phyloP scores from a whole-genome alignment of 2,797 vertebrate species.

The Corythornis leucogaster region DNA sequence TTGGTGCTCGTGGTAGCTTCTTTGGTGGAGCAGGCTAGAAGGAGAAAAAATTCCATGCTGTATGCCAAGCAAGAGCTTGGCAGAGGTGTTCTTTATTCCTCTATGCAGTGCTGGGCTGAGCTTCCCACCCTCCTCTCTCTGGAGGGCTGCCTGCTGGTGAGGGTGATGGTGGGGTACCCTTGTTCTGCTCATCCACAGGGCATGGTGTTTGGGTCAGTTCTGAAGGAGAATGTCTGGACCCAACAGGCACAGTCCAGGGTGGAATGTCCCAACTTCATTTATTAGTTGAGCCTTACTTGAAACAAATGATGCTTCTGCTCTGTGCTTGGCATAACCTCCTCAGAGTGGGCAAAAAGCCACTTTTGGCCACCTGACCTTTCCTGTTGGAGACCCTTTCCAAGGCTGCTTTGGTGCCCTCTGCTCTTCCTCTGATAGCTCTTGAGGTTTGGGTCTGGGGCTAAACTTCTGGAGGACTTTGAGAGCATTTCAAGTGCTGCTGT shows the following conservation, averaged over 20 bases:
- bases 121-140: not conserved
- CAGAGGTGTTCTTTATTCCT: not conserved
- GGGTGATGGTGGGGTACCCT: rapidly evolving
- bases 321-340: not conserved
- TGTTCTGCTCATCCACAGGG: not conserved
- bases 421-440: not conserved
- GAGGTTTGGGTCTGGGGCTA: not conserved
- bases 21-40: not conserved
- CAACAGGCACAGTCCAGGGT: rapidly evolving
- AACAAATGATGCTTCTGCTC: not conserved
- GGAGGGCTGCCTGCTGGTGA: rapidly evolving
- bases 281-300: not conserved
- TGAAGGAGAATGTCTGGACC: not conserved
- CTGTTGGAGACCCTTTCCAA: not conserved
- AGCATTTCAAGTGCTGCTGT: not conserved
- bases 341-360: rapidly evolving
- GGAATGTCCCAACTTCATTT: not conserved
- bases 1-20: not conserved
- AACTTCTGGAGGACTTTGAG: not conserved
- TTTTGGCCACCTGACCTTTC: not conserved
- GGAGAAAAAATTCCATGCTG: not conserved
- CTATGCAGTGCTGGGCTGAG: not conserved
- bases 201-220: rapidly evolving
- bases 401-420: not conserved
- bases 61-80: not conserved